Conservation (phyloP, 2,797 vertebrate species). For the Phylloscopus collybita region DNA sequence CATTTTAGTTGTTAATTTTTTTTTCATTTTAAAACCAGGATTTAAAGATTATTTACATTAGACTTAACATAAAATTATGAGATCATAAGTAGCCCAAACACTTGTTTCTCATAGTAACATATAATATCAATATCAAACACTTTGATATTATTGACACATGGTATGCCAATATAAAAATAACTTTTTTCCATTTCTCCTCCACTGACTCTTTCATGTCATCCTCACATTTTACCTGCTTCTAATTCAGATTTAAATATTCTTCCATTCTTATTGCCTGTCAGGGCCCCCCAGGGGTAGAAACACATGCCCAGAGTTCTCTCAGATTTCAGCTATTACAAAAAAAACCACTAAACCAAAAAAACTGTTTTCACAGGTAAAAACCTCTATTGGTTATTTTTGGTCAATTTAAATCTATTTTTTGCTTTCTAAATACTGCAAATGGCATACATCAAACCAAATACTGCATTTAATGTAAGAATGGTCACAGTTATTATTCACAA, state of each 20-base stretch:
- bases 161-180: background rate
- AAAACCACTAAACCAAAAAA: background rate
- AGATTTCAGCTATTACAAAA: background rate
- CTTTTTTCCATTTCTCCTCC: background rate
- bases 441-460: background rate
- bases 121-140: background rate
- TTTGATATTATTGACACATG: background rate
- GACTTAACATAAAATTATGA: background rate
- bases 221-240: background rate
- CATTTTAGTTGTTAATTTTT: accelerated
- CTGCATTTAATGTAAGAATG: background rate
- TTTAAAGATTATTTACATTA: background rate
- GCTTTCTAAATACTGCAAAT: background rate
- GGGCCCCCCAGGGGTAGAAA: accelerated
- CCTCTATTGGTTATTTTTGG: background rate
- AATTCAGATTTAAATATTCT: background rate
- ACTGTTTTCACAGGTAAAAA: background rate
- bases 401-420: background rate
- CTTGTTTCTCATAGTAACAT: background rate
- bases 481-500: background rate
- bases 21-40: background rate
- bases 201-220: background rate
- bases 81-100: background rate
- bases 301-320: background rate
- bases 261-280: background rate